Evolutionary conservation across 2,888 invertebrate genomes (phyloP), one percentile per base, ranked within the genome.

Genomic region (Adelognathus sp.): DNA sequence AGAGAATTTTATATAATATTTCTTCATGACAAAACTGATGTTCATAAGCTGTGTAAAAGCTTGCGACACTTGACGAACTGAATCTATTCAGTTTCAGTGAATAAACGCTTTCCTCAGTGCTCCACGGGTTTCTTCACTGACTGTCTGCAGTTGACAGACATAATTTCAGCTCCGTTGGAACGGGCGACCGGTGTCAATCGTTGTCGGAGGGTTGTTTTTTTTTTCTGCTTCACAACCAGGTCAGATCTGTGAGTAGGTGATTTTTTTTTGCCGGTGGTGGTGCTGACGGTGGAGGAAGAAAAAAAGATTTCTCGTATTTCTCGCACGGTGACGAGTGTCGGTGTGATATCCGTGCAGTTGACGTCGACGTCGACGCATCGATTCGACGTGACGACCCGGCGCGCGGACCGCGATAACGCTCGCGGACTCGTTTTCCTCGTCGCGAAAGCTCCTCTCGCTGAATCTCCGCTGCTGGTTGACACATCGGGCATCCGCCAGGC

Each of bases 371-470:
- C 66, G 71, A 75, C 54, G 58, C 75, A 79, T 79, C 75, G 75
- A 79, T 79, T 79, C 50, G 75, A 61, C 71, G 79, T 79, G 78
- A 79, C 74, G 71, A 66, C 41, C 77, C 69, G 75, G 70, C 71
- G 77, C 67, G 67, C 72, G 81, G 50, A 63, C 41, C 69, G 75
- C 76, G 78, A 78, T 74, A 74, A 60, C 76, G 67, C 61, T 46
- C 41, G 69, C 75, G 61, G 70, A 21, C 54, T 56, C 52, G 54
- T 66, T 70, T 77, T 71, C n/a, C n/a, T 70, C 80, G 18, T 56
- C 69, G 66, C 31, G 33, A 56, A 61, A 64, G 41, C 77, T 41
- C 6, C 16, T 73, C 71, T 64, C 58, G 67, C 33, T 52, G 71
- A 50, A 56, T 61, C 78, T 80, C 69, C n/a, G n/a, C n/a, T 16